Percentiles rank a stretch among this genome's conserved stretches.
phyloP scores from a whole-genome alignment of 2,888 invertebrate genomes.

The Cheilosia vulpina region DNA sequence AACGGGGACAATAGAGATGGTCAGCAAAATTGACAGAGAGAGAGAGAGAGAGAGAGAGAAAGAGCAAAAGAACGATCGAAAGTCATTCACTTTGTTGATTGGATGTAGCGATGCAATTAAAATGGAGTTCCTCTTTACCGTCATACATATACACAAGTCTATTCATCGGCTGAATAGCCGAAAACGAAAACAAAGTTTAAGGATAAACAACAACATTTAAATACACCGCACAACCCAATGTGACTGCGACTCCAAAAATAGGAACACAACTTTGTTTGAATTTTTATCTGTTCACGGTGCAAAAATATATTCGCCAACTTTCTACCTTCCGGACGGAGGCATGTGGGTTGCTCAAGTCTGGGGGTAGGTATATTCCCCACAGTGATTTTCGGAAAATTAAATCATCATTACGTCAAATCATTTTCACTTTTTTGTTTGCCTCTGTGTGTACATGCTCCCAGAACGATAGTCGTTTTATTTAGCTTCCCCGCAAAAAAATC shows the following conservation, averaged over 20 bases:
- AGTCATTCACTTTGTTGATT: constrained; percentile 30
- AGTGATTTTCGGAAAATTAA: constrained; percentile 74
- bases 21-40: constrained; percentile 16
- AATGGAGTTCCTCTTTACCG: constrained; percentile 12
- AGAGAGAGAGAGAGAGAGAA: too few species aligned
- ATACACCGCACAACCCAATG: constrained; percentile 21
- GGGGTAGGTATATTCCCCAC: constrained; percentile 57
- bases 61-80: background rate
- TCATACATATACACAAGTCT: background rate
- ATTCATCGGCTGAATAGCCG: background rate
- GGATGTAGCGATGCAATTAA: constrained; percentile 62
- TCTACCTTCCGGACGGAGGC: background rate
- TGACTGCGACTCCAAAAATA: constrained; percentile 7
- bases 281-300: constrained; percentile 53
- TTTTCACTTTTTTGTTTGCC: constrained; percentile 69
- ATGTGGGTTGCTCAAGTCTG: background rate
- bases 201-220: constrained; percentile 33
- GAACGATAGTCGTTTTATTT: constrained; percentile 35
- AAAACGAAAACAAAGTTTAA: constrained; percentile 25
- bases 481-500: constrained; percentile 10
- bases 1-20: constrained; percentile 50
- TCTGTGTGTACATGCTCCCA: constrained; percentile 30
- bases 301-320: constrained; percentile 41
- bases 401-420: constrained; percentile 76
- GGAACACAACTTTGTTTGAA: constrained; percentile 48